A percentile compares a stretch with the other conserved stretches of the same genome.
phyloP scores from a whole-genome alignment of 2,113 vertebrate genomes.

The Microtus oregoni region DNA sequence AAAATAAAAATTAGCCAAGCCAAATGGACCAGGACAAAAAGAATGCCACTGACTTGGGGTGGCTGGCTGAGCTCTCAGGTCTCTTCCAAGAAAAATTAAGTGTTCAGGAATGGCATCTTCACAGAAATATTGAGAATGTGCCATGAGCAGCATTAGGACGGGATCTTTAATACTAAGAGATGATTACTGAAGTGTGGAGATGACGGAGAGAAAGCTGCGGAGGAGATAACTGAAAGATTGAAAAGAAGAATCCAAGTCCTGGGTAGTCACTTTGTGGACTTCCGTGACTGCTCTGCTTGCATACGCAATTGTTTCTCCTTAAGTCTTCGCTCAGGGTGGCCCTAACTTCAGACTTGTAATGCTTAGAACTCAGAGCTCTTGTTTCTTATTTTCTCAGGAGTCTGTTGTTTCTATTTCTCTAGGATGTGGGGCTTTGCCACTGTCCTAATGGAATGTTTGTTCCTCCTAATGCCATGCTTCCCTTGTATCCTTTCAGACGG shows the following conservation, averaged over 20 bases:
- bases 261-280: neutral
- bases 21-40: slow-evolving; percentile 24
- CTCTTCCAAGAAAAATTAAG: slow-evolving; percentile 18
- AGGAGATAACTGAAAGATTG: slow-evolving; percentile 3
- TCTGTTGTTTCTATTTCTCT: slow-evolving; percentile 1
- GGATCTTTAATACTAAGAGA: neutral
- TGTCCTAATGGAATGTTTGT: slow-evolving; percentile 21
- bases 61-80: neutral
- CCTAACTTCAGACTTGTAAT: slow-evolving; percentile 27
- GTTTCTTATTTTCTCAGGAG: slow-evolving; percentile 12
- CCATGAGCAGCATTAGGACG: neutral
- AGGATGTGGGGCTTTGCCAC: slow-evolving; percentile 9
- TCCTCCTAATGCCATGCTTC: neutral
- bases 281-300: neutral
- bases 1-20: slow-evolving; percentile 11
- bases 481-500: neutral
- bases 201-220: no score
- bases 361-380: slow-evolving; percentile 19
- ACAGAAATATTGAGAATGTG: neutral
- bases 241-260: neutral
- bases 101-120: slow-evolving; percentile 42
- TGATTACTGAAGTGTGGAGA: neutral
- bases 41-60: neutral
- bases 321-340: neutral
- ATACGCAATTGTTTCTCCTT: neutral